phyloP scores from a whole-genome alignment of 1,140 invertebrate species.

The Trissolcus basalis region DNA sequence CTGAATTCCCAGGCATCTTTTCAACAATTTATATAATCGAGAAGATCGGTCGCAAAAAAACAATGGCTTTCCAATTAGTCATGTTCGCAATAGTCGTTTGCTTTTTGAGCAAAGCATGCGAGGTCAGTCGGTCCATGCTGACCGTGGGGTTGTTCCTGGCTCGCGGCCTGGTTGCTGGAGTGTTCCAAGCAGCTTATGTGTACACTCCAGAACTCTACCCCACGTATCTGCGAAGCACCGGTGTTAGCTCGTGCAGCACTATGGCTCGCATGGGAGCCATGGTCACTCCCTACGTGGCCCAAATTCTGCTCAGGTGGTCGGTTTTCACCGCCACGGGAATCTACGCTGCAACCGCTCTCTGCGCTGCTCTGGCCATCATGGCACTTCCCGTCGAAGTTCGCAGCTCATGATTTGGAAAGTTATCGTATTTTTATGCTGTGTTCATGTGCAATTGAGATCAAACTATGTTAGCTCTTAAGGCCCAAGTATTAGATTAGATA shows the following conservation, averaged over 20 bases:
- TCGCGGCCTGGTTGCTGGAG: conserved; percentile 92
- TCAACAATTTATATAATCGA: conserved; percentile 95
- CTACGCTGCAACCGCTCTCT: conserved; percentile 84
- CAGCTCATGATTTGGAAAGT: conserved; percentile 25
- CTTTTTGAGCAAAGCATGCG: conserved; percentile 79
- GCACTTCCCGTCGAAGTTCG: conserved; percentile 88
- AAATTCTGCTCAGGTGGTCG: conserved; percentile 87
- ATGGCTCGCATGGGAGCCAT: conserved; percentile 95
- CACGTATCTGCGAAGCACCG: conserved; percentile 89
- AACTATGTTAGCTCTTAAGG: background rate
- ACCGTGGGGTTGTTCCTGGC: conserved; percentile 92
- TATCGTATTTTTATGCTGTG: background rate
- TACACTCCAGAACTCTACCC: conserved; percentile 97
- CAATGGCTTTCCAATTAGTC: conserved; percentile 95
- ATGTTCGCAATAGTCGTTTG: conserved; percentile 89
- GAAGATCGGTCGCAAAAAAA: conserved; percentile 91
- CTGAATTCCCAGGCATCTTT: conserved; percentile 96
- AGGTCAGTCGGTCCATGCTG: conserved; percentile 84
- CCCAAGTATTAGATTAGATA: too few species aligned
- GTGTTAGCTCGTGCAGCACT: conserved; percentile 91
- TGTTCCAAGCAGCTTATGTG: conserved; percentile 96
- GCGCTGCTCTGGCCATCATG: conserved; percentile 85
- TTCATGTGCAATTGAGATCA: background rate
- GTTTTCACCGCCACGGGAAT: conserved; percentile 83
- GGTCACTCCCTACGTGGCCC: conserved; percentile 94